phyloP scores from a whole-genome alignment of 1,140 invertebrate species.

The Charaxes varanes region DNA sequence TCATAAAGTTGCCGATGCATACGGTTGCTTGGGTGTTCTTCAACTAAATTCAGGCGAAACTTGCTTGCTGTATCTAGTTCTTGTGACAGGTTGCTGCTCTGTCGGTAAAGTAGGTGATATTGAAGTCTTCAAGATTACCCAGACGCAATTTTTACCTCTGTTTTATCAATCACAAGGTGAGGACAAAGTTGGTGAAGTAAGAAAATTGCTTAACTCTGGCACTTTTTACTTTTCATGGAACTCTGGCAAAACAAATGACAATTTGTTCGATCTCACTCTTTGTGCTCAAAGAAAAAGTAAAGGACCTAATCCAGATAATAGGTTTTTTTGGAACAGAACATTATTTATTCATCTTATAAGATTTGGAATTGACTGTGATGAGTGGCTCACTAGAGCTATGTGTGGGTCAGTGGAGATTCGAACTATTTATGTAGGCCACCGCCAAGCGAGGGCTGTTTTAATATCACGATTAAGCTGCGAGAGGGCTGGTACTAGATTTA shows the following conservation, averaged over 20 bases:
- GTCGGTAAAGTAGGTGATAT: slow-evolving; percentile 94
- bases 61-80: slow-evolving; percentile 88
- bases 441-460: slow-evolving; percentile 93
- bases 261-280: slow-evolving; percentile 89
- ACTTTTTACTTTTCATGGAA: slow-evolving; percentile 96
- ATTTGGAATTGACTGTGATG: slow-evolving; percentile 89
- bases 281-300: slow-evolving; percentile 91
- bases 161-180: slow-evolving; percentile 83
- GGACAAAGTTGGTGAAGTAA: slow-evolving; percentile 85
- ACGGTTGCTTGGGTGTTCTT: slow-evolving; percentile 93
- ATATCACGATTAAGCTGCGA: slow-evolving; percentile 97
- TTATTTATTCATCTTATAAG: slow-evolving; percentile 93
- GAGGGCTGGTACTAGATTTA: slow-evolving; percentile 96
- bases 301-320: slow-evolving; percentile 87
- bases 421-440: slow-evolving; percentile 95
- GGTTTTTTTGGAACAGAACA: slow-evolving; percentile 98
- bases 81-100: slow-evolving; percentile 96
- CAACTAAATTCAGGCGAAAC: slow-evolving; percentile 90
- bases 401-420: slow-evolving; percentile 97
- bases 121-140: slow-evolving; percentile 95
- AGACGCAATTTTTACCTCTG: slow-evolving; percentile 91
- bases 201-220: slow-evolving; percentile 95
- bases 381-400: slow-evolving; percentile 95
- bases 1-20: slow-evolving; percentile 91
- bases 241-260: slow-evolving; percentile 55